Evolutionary conservation across 2,888 invertebrate genomes (phyloP), one percentile per base, ranked within the genome.

Genomic region (Aricia artaxerxes): DNA sequence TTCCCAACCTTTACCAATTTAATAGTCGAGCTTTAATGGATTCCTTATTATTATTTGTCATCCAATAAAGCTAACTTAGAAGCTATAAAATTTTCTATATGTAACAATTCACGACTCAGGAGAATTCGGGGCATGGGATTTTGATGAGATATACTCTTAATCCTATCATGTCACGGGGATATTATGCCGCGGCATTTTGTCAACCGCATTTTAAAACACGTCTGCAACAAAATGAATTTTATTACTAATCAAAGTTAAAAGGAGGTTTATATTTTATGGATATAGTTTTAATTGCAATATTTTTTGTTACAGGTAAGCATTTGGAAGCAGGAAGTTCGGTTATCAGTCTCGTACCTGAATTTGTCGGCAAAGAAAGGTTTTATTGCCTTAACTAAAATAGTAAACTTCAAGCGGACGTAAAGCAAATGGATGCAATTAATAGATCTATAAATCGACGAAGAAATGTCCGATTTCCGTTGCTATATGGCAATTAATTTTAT

Each of bases 301-400:
- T 73, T 73, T 73, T 73, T 73, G 44, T 73, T 73, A 9, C 73
- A 73, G 73, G 73, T 73, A 73, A 73, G 73, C 73, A 40, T 16
- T 73, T 38, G 38, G 40, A 16, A 40, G 16, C 40, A n/a, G 73
- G 24, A 44, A 44, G 44, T 73, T 40, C n/a, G 44, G 44, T 73
- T 73, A 7, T 73, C 44, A 73, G 16, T 6, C 24, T 64, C 7
- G 69, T 35, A 69, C 35, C 35, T 35, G 69, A 69, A 69, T 69
- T 69, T 69, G 35, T 69, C 35, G 69, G 16, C 69, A 38, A 35
- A 13, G 69, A 69, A 69, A 69, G 35, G 69, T 69, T 69, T 64
- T 69, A 38, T 13, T 35, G 35, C 13, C 6, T 69, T 16, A 69
- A 35, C 69, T 38, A 49, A 49, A 49, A 49, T 49, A 49, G 49